Evolutionary conservation across 2,888 invertebrate genomes (phyloP).

Genomic region (Metalampra italica): DNA sequence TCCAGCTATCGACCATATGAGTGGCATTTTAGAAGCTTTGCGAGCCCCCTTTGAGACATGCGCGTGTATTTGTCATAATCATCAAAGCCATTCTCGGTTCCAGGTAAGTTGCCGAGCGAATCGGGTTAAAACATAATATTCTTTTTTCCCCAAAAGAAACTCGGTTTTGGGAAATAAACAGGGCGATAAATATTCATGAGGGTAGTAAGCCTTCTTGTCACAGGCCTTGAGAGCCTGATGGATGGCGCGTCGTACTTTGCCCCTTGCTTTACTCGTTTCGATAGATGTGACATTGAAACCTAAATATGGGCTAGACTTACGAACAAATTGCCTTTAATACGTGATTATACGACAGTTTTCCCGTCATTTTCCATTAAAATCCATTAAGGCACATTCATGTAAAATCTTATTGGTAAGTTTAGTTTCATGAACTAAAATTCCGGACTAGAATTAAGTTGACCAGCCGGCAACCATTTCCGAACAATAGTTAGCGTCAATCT

Average conservation of each 20-base stretch:
- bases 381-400: too few species aligned
- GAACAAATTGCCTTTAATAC: slow-evolving; percentile 1
- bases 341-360: too few species aligned
- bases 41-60: slow-evolving; percentile 15
- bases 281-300: slow-evolving; percentile 17
- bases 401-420: too few species aligned
- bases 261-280: slow-evolving; percentile 33
- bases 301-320: too few species aligned
- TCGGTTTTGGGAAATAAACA: slow-evolving; percentile 51
- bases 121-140: slow-evolving; percentile 41
- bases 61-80: slow-evolving; percentile 20
- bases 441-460: too few species aligned
- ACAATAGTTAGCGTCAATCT: too few species aligned
- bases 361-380: too few species aligned
- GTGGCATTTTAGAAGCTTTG: slow-evolving; percentile 2
- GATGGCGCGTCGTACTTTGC: slow-evolving; percentile 53
- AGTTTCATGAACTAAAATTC: too few species aligned
- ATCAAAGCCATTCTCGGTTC: slow-evolving; percentile 18
- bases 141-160: slow-evolving; percentile 33
- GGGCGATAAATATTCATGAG: slow-evolving; percentile 69
- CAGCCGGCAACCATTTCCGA: too few species aligned
- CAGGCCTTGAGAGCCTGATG: slow-evolving; percentile 66
- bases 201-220: slow-evolving; percentile 68
- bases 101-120: slow-evolving; percentile 26
- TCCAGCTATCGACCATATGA: not conserved